A percentile compares a stretch with the other conserved stretches of the same genome.
phyloP scores from a whole-genome alignment of 2,113 vertebrate genomes.

The Chionodraco myersi region DNA sequence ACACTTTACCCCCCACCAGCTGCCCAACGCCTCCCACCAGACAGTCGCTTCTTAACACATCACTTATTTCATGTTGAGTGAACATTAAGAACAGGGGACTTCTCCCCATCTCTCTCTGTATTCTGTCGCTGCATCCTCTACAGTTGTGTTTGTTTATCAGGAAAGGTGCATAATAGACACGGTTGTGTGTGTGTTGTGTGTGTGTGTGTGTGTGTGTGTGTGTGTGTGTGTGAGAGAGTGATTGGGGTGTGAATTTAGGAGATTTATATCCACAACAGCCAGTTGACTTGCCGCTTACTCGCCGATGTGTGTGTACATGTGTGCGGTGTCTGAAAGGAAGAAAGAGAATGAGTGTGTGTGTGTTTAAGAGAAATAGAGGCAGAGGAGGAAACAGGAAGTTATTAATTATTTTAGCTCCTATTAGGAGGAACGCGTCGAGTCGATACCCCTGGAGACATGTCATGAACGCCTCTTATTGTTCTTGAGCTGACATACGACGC shows the following conservation, averaged over 20 bases:
- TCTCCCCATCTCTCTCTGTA: constrained; percentile 45
- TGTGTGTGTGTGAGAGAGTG: background rate
- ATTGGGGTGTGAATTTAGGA: background rate
- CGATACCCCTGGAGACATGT: constrained; percentile 72
- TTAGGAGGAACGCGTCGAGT: constrained; percentile 65
- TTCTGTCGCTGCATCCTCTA: constrained; percentile 26
- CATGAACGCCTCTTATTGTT: constrained; percentile 78
- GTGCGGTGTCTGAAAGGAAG: constrained; percentile 9
- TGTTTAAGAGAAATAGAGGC: background rate
- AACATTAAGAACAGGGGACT: constrained; percentile 77
- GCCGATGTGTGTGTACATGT: background rate
- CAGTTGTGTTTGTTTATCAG: constrained; percentile 16
- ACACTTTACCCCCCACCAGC: background rate
- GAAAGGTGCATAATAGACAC: constrained; percentile 17
- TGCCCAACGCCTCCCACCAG: constrained; percentile 41
- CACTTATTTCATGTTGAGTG: constrained; percentile 77
- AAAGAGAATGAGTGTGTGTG: background rate
- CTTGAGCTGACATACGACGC: constrained; percentile 64
- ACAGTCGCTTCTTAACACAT: constrained; percentile 73
- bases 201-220: background rate
- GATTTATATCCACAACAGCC: background rate
- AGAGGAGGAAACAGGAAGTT: constrained; percentile 54
- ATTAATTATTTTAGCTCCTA: constrained; percentile 75
- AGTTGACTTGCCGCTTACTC: constrained; percentile 9
- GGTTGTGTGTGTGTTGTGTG: background rate